A percentile compares a stretch with the other conserved stretches of the same genome.
phyloP scores from a whole-genome alignment of 2,888 invertebrate genomes.

The Melanostoma mellinum region DNA sequence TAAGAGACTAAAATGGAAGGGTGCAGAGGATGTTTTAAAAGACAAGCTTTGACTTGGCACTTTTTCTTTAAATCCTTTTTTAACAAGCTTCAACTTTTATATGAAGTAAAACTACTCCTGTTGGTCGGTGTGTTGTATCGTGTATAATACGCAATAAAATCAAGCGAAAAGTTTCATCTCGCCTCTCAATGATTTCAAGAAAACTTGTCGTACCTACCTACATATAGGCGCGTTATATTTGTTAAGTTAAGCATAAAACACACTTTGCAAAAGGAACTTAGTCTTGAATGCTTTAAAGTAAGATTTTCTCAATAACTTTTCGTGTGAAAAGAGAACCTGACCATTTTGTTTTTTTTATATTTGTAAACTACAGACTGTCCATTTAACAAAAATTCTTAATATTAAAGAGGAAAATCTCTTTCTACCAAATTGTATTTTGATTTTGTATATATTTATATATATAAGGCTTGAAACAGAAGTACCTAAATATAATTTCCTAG shows the following conservation, averaged over 20 bases:
- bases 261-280: neutral
- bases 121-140: constrained; percentile 39
- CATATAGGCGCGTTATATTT: constrained; percentile 18
- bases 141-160: constrained; percentile 50
- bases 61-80: constrained; percentile 59
- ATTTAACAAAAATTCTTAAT: too few relatives aligned
- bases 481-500: too few relatives aligned
- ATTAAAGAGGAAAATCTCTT: too few relatives aligned
- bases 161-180: constrained; percentile 15
- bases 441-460: too few relatives aligned
- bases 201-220: constrained; percentile 10
- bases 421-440: too few relatives aligned
- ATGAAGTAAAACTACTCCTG: constrained; percentile 29
- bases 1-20: constrained; percentile 12
- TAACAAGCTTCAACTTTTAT: constrained; percentile 59
- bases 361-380: too few relatives aligned
- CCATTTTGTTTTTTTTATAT: neutral
- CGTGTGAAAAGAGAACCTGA: neutral
- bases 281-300: too few relatives aligned
- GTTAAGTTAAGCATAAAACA: constrained; percentile 4
- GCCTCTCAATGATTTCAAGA: constrained; percentile 37
- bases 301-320: too few relatives aligned
- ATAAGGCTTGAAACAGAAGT: too few relatives aligned
- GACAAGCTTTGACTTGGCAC: constrained; percentile 62
- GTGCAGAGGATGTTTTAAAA: constrained; percentile 38